Conservation (phyloP, 2,113 vertebrate species). For the Perca fluviatilis region DNA sequence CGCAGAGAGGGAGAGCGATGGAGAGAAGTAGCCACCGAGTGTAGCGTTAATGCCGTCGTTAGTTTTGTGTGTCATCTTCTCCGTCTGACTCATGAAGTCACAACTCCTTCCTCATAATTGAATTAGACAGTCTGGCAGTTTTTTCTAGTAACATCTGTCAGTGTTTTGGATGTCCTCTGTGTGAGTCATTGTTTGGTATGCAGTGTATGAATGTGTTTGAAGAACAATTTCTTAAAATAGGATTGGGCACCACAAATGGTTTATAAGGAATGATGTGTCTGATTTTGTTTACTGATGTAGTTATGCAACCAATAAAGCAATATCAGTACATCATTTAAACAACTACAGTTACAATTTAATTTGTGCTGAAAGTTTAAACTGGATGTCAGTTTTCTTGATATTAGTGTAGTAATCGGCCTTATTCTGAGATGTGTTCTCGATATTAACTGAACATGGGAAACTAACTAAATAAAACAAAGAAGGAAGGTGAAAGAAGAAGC, state of each 20-base stretch:
- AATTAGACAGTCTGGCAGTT: constrained; percentile 19
- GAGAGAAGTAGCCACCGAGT: constrained; percentile 22
- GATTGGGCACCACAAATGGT: not conserved
- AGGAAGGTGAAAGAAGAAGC: too few relatives aligned
- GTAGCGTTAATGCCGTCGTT: constrained; percentile 15
- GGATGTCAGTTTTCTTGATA: not conserved
- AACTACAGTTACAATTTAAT: not conserved
- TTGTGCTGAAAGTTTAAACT: not conserved
- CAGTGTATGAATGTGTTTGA: not conserved
- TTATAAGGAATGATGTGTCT: not conserved
- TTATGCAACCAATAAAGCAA: not conserved
- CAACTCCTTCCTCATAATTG: constrained; percentile 23
- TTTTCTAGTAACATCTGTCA: constrained; percentile 28
- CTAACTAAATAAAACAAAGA: too few relatives aligned
- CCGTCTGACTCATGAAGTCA: constrained; percentile 28
- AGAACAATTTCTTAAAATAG: constrained; percentile 6
- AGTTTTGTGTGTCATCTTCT: constrained; percentile 29
- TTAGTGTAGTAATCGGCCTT: not conserved
- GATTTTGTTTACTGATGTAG: constrained; percentile 6
- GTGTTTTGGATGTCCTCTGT: constrained; percentile 7
- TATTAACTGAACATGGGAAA: too few relatives aligned
- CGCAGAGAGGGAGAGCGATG: constrained; percentile 1
- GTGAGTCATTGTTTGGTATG: constrained; percentile 27
- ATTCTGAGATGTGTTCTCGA: not conserved
- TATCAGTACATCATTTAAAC: not conserved